phyloP scores from a whole-genome alignment of 2,113 vertebrate species.

The Salvelinus sp. region DNA sequence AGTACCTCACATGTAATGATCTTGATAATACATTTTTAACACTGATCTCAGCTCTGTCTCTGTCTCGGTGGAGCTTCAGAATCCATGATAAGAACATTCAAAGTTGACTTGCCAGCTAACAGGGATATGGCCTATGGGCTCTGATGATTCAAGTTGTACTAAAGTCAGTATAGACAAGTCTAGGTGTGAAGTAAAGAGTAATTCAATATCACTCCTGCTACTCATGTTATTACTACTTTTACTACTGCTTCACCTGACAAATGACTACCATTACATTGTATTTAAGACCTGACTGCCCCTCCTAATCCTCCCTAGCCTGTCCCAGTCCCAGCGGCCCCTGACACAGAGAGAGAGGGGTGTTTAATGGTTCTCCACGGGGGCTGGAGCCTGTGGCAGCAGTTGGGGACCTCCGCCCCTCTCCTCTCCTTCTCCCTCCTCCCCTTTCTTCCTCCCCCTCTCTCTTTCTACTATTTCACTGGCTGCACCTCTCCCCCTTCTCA shows the following conservation, averaged over 20 bases:
- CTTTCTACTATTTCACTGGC: background rate
- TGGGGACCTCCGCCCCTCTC: too few species aligned
- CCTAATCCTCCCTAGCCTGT: background rate
- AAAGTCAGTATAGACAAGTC: background rate
- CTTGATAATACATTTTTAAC: constrained; percentile 62
- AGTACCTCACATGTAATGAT: constrained; percentile 60
- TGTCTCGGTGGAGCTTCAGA: constrained; percentile 42
- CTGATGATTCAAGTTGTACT: too few species aligned
- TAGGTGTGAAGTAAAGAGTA: constrained; percentile 5
- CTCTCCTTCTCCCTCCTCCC: background rate
- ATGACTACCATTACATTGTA: constrained; percentile 2
- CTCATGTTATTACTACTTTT: background rate
- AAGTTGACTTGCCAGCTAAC: constrained; percentile 46
- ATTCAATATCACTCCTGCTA: background rate
- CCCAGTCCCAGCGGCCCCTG: constrained; percentile 35
- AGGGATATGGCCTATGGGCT: constrained; percentile 13
- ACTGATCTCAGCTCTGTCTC: constrained; percentile 42
- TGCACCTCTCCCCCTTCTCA: background rate
- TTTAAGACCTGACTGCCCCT: constrained; percentile 27
- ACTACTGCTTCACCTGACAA: constrained; percentile 14
- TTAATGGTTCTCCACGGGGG: constrained; percentile 53
- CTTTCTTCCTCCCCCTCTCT: too few species aligned
- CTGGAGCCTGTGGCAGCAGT: too few species aligned
- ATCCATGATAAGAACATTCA: constrained; percentile 56
- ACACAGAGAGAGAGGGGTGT: constrained; percentile 58